Evolutionary conservation across 2,888 invertebrate genomes (phyloP), one percentile per base, ranked within the genome.

Genomic region (Elegia similella): DNA sequence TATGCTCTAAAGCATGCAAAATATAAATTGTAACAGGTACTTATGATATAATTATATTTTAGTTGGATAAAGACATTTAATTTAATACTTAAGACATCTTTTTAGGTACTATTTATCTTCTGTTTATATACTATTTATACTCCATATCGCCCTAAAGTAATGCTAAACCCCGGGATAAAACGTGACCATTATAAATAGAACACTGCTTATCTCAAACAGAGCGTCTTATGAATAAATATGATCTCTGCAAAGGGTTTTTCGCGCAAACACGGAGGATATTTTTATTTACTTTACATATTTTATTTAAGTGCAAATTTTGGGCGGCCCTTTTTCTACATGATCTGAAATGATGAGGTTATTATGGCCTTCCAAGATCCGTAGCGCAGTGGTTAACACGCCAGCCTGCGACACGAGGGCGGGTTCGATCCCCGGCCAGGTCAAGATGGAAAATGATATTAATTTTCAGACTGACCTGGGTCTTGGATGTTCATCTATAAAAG

Each of bases 151-250:
- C 30, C 50, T 17, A 16, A 32, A 50, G 6, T 10, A 50, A 15
- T 34, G 50, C 43, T 44, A 54, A 54, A 29, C 13, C 38, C 17
- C 17, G 17, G 43, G 6, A 12, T 43, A 15, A 42, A 43, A 32
- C 43, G 6, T 2, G 29, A 8, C 42, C 48, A 55, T 55, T 55
- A 55, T 48, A 56, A 48, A 47, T 42, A 48, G 42, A 56, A 16
- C 12, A 15, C 15, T 48, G 38, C 56, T 55, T 55, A 55, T 47
- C 46, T 55, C 23, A 38, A 47, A 38, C 23, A 23, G 23, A 55
- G 42, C 12, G n/a, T 38, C 23, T 56, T 42, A 56, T 48, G 56
- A 56, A 56, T 56, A 48, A 56, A 56, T 48, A 56, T 56, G 47
- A 55, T 23, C 13, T 38, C 34, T 55, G 3, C 13, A 55, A 55